Percentiles rank a stretch among this genome's conserved stretches.
Conservation (phyloP, 2,113 vertebrate genomes). For the Lynx canadensis region DNA sequence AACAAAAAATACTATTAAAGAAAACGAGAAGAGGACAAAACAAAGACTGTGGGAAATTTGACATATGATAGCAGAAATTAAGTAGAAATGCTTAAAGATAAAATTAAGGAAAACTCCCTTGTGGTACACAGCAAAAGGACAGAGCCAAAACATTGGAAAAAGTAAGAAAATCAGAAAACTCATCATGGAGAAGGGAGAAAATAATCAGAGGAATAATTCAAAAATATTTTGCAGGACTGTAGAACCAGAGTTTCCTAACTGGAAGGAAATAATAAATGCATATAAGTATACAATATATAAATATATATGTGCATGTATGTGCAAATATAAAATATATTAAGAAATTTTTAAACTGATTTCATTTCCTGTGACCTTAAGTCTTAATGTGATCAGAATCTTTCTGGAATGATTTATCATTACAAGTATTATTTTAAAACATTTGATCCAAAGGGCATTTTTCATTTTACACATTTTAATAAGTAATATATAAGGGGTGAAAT, state of each 20-base stretch:
- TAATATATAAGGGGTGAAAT: background rate
- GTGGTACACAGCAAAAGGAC: background rate
- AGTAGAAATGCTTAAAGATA: background rate
- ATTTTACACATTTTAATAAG: background rate
- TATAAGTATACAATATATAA: background rate
- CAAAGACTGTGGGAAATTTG: background rate
- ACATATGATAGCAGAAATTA: background rate
- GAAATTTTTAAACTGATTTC: background rate
- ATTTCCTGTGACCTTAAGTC: background rate
- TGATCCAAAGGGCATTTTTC: background rate
- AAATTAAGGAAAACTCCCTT: background rate
- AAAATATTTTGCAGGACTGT: background rate
- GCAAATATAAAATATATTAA: background rate
- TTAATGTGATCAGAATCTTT: background rate
- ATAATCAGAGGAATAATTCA: background rate
- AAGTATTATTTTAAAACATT: slow-evolving; percentile 22
- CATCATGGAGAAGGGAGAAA: background rate
- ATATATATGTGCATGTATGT: background rate
- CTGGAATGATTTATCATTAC: background rate
- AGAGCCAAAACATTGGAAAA: background rate
- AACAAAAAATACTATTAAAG: background rate
- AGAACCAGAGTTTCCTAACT: background rate
- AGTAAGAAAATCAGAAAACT: background rate
- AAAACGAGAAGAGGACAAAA: background rate
- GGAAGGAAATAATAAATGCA: background rate